Evolutionary conservation across 2,888 invertebrate species (phyloP), one percentile per base, ranked within the genome.

Genomic region (Oscheius onirici): DNA sequence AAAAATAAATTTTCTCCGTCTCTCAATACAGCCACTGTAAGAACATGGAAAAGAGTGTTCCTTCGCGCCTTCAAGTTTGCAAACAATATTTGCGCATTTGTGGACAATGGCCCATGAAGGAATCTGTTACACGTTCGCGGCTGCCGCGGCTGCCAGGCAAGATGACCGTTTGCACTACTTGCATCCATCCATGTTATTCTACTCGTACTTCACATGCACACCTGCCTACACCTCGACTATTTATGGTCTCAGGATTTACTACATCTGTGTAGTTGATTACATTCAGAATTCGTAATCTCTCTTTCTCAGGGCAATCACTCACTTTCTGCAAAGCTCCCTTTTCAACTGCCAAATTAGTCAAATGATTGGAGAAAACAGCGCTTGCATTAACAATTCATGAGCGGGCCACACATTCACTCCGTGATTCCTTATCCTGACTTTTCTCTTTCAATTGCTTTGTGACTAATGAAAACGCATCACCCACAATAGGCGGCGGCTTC

Each of bases 41-140:
- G 22, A 49, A 49, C 20, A 49, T 49, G 49, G 17, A 22, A 20
- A 49, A 46, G 15, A 11, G 49, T 49, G 63, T 63, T 63, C 49
- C 49, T 63, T 20, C 63, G 49, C 63, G 24, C 61, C 63, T 46
- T 46, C 63, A 28, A 63, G 49, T 63, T 63, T 46, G 63, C 63
- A 24, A 63, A 63, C 46, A 63, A 34, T 63, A 63, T 63, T 63
- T 49, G 63, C 63, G 63, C 63, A 63, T 63, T 63, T 49, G 63
- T 49, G 63, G 26, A 63, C 63, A 63, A 63, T 63, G 63, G 63
- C 49, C 49, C 63, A 63, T 63, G 63, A 63, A 63, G 63, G 63
- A 63, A 63, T 63, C 63, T 63, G 63, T 63, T 63, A 46, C 63
- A 63, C 63, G 49, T 49, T 63, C 49, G 49, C 49, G 63, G 49